Conservation (phyloP, 2,113 vertebrate genomes). For the Callorhinus ursinus region DNA sequence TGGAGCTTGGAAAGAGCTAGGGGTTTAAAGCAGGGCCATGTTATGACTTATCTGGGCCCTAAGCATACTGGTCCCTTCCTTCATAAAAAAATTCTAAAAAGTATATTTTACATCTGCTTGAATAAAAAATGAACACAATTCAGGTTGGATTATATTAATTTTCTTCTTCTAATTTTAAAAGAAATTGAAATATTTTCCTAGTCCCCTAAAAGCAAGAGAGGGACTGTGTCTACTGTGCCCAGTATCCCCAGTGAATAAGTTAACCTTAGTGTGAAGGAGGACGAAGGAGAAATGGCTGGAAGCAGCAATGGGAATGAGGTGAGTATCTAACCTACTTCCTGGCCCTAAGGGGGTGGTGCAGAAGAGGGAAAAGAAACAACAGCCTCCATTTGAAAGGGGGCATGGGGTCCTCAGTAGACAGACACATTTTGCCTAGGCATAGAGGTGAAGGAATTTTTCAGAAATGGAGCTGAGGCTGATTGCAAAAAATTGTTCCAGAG, state of each 20-base stretch:
- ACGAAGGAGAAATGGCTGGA: not conserved
- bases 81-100: not conserved
- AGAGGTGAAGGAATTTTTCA: not conserved
- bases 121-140: not conserved
- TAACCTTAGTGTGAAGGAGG: not conserved
- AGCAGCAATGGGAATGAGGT: not conserved
- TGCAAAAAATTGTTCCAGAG: not conserved
- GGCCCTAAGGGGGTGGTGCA: not conserved
- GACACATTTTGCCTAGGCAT: not conserved
- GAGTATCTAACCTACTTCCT: not conserved
- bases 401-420: not conserved
- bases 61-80: not conserved
- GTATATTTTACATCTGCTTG: not conserved
- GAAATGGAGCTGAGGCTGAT: not conserved
- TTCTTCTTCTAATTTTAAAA: conserved; percentile 6
- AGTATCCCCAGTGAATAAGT: not conserved
- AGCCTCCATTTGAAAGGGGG: not conserved
- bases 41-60: not conserved
- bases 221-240: not conserved
- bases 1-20: not conserved
- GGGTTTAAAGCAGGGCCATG: not conserved
- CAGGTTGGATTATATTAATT: not conserved
- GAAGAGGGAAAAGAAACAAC: not conserved
- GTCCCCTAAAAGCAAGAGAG: not conserved
- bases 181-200: not conserved